phyloP scores from a whole-genome alignment of 2,113 vertebrate species.

The Neoarius graeffei region DNA sequence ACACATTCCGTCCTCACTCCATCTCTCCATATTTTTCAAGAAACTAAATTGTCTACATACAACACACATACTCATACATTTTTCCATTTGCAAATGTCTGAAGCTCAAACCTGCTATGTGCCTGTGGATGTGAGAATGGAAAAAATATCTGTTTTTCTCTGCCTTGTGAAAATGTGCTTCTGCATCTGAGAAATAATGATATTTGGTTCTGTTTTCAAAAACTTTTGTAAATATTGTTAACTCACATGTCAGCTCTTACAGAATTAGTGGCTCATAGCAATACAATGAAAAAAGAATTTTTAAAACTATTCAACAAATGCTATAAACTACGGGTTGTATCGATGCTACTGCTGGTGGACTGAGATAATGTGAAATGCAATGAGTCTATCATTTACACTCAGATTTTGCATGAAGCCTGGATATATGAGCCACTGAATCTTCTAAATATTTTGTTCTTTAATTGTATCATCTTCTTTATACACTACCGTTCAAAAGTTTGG shows the following conservation, averaged over 20 bases:
- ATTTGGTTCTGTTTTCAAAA: constrained; percentile 6
- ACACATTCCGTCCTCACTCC: constrained; percentile 11
- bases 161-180: neutral
- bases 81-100: neutral
- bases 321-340: neutral
- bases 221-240: neutral
- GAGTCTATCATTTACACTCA: neutral
- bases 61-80: neutral
- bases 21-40: constrained; percentile 7
- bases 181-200: neutral
- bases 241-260: neutral
- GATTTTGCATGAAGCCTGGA: neutral
- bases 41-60: constrained; percentile 11
- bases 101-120: constrained; percentile 5
- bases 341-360: neutral
- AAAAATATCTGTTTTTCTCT: neutral
- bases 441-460: neutral
- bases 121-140: neutral
- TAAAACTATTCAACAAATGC: neutral
- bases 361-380: neutral
- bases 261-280: neutral
- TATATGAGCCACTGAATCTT: neutral
- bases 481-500: no score
- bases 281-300: no score
- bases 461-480: neutral